Base-by-base conservation (phyloP, 2,113 vertebrate genomes). In the Dipodomys merriami region DNA sequence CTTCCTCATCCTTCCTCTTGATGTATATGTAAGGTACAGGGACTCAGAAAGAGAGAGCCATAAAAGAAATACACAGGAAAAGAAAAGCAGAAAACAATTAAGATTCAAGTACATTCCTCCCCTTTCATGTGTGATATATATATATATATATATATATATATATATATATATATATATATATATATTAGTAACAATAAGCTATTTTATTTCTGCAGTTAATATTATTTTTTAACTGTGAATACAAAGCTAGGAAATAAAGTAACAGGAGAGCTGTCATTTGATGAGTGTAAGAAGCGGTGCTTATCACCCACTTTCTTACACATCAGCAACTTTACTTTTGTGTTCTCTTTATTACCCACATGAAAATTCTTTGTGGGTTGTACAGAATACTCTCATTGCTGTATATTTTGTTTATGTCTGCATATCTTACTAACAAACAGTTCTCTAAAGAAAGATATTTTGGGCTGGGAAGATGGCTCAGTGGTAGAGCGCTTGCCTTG, bases 201-300 rank as follows among this genome's bases (percentile, higher is more conserved):
- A 33, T 94, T 90, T 88, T 30, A 57, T 57, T 57, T 57, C 53
- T 83, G 18, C 13, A 69, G 76, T 92, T 88, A 64, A 1, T 67
- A 74, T 83, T 44, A 79, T 19, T 82, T 79, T 39, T 30, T 89
- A 90, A 64, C 29, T 57, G 80, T 74, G 46, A 83, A 73, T 88
- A 73, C 18, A 23, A 84, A 74, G 65, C 39, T 39, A 89, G 33
- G 29, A 79, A 74, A 15, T 20, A 2, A 22, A 93, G 86, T 57
- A 85, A n/a, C 15, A 71, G 30, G n/a, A 33, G 25, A 23, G 16
- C 5, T 79, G 29, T 86, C 29, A 39, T 83, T 83, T 80, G 33
- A 65, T 76, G 71, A 89, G n/a, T 20, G 73, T 39, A 64, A 16
- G 18, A 94, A 44, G 20, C 2, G 1, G 39, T 53, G 7, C 49